Evolutionary conservation across 2,797 vertebrate species (phyloP), one percentile per base, ranked within the genome.

Genomic region (Pseudochirops corinnae): DNA sequence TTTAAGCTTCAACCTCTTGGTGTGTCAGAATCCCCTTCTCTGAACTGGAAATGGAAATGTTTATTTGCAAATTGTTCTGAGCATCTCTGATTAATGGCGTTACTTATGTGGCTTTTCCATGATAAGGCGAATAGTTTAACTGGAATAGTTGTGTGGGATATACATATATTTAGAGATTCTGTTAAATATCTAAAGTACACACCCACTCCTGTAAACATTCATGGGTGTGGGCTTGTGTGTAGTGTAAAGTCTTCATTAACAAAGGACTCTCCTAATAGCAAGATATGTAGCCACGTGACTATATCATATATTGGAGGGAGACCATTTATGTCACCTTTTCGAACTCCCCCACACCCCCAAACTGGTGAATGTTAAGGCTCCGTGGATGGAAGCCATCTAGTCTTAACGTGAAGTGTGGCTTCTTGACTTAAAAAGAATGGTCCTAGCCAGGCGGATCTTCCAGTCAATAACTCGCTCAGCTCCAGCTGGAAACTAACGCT

Each of bases 401-500:
- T 26, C 21, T 87, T 87, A 50, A 46, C 46, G 93, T 2, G 91
- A 91, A 67, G 0, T 1, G 93, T 90, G 94, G 82, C 95, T 67
- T 94, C 94, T 33, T 10, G 67, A 62, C 96, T 1, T 11, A 31
- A 56, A 90, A 74, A 92, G 93, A 55, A 6, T 39, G 1, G 95
- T 87, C 56, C 0, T 16, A 60, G 90, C 90, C 93, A 2, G 91
- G 93, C 91, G 0, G 91, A 55, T 55, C 95, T 97, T 97, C 94
- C 96, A 87, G 74, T 87, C 98, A 97, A 67, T 96, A 98, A 96
- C 95, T 87, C 94, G 96, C 95, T 96, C 95, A 82, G n/a, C 94
- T 95, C 97, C 94, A 97, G 96, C 97, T 97, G 97, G 95, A 97
- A 60, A 93, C 98, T 97, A 98, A 98, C 98, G 94, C 98, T 98